Base-by-base conservation (phyloP, 2,888 invertebrate species). In the Rhynchonema sp. region DNA sequence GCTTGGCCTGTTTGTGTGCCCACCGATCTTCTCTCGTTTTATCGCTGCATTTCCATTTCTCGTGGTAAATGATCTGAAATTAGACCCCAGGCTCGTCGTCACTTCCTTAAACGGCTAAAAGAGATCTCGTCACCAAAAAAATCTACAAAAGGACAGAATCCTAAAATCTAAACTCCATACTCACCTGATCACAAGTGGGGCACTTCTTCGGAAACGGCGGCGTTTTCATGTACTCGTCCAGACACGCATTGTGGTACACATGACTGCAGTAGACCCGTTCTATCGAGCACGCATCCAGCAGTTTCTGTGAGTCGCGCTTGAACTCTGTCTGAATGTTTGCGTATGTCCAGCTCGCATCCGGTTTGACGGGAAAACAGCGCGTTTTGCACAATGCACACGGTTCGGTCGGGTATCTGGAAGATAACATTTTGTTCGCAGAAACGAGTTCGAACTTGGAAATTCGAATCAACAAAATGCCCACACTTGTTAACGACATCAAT, bases 1-100 rank as follows among this genome's bases (percentile, higher is more conserved):
- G 79, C 60, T 83, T 79, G 1, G 85, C 85, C 72, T 85, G 83
- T 68, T 84, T 81, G 69, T 84, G 84, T 1, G 84, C 84, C 84
- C 85, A 85, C 56, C 84, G 78, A 56, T 82, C 80, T 73, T 85
- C 85, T 0, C 83, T 82, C 38, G 84, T 74, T 69, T 81, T 81
- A 29, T 84, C 82, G 58, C 80, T 79, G 3, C 83, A 72, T 59
- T 81, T 80, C 83, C 84, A 85, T 68, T 83, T 84, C 64, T 83
- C 83, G 69, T 85, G 84, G 65, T 80, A 82, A 62, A 85, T 80
- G 52, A 52, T n/a, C n/a, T n/a, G n/a, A n/a, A n/a, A n/a, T n/a
- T n/a, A n/a, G n/a, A n/a, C n/a, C n/a, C n/a, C n/a, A n/a, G n/a
- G n/a, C n/a, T n/a, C n/a, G n/a, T n/a, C n/a, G n/a, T n/a, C n/a